Percentiles rank a stretch among this genome's conserved stretches.
Evolutionary conservation across 2,113 vertebrate genomes (phyloP).

Genomic region (Dinomys branickii): DNA sequence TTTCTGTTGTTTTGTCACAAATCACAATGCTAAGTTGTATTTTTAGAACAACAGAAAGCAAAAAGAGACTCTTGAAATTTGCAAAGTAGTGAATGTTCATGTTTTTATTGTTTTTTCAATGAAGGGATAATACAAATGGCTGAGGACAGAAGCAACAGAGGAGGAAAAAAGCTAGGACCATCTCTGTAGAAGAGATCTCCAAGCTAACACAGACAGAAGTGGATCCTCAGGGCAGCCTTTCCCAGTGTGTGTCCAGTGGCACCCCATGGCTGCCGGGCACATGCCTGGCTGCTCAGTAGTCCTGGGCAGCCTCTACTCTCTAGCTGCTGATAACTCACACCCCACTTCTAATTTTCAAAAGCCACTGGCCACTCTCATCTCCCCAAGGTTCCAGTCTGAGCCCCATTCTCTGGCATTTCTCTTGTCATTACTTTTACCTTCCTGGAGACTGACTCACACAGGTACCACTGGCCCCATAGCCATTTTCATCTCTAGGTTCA

Average conservation of each 20-base stretch:
- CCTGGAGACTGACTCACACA: neutral
- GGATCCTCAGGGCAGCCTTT: neutral
- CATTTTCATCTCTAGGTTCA: neutral
- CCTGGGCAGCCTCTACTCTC: neutral
- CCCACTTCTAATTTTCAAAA: neutral
- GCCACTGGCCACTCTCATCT: neutral
- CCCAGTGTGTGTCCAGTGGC: too few relatives aligned
- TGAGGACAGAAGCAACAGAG: neutral
- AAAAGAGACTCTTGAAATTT: neutral
- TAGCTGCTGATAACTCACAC: neutral
- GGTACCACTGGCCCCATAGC: neutral
- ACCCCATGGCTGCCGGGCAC: fast-evolving
- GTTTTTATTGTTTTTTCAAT: constrained; percentile 60
- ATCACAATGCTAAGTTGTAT: fast-evolving
- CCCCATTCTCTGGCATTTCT: neutral
- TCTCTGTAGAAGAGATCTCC: neutral
- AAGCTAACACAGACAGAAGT: neutral
- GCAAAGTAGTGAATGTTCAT: neutral
- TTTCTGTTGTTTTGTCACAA: neutral
- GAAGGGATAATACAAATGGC: neutral
- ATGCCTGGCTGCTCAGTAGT: neutral
- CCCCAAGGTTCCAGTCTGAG: neutral
- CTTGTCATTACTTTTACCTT: neutral
- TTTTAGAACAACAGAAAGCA: neutral
- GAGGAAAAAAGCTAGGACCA: neutral